These are phyloP conservation scores for Brachypteracias leptosomus DNA, from an alignment of 2,113 vertebrate species.

Conservation along the genomic window DNA sequence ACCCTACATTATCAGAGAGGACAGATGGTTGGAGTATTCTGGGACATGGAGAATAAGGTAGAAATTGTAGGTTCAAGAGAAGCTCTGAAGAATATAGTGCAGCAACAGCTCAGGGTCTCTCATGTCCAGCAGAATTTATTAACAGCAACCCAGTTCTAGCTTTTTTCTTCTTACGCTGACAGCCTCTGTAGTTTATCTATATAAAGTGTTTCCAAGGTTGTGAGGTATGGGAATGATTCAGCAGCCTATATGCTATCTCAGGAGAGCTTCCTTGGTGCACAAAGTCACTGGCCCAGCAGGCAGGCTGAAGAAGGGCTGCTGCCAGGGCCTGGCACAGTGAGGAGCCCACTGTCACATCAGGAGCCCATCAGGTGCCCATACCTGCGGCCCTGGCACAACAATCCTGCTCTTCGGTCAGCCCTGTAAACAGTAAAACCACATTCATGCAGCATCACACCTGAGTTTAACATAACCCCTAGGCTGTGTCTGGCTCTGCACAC, in stretches of 20 bases:
- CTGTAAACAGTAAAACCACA: accelerated
- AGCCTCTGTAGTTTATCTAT: neutral
- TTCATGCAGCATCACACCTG: accelerated
- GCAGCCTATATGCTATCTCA: neutral
- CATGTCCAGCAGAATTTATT: neutral
- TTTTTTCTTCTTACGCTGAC: neutral
- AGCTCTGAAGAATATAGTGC: neutral
- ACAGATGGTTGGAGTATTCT: neutral
- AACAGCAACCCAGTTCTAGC: neutral
- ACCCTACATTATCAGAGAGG: neutral
- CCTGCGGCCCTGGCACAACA: accelerated
- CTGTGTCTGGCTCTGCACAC: accelerated
- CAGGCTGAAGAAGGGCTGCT: neutral
- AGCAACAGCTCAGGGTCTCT: neutral
- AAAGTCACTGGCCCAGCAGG: accelerated
- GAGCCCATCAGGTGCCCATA: accelerated
- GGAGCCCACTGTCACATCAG: accelerated
- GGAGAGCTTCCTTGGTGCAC: accelerated
- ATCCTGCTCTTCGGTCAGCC: neutral
- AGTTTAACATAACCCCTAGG: neutral
- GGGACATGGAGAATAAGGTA: neutral
- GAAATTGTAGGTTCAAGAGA: neutral
- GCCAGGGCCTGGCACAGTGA: accelerated
- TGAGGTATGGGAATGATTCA: neutral
- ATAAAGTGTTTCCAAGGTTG: neutral